phyloP scores from a whole-genome alignment of 1,140 invertebrate species.

The Macrobrachium rosenbergii region DNA sequence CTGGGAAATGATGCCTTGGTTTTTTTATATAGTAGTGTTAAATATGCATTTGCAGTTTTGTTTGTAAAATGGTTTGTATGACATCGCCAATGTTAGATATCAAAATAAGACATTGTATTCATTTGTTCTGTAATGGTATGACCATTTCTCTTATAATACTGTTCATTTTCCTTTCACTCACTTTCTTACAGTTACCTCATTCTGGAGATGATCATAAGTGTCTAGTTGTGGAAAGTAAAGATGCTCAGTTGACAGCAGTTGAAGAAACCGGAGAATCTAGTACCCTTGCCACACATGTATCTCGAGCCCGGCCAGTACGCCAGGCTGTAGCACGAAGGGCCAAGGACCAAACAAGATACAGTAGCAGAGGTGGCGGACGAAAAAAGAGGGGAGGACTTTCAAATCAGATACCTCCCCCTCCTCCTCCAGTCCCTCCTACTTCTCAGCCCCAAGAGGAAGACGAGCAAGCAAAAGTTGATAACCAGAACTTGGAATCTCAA shows the following conservation, averaged over 20 bases:
- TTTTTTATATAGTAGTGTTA: no score
- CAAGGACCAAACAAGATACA: constrained; percentile 16
- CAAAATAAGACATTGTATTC: no score
- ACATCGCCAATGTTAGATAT: no score
- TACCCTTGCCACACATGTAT: no score
- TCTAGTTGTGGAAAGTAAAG: not conserved
- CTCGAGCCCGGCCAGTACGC: constrained; percentile 16
- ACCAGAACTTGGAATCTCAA: not conserved
- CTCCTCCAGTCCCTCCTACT: no score
- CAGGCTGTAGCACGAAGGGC: constrained; percentile 27
- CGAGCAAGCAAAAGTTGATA: not conserved
- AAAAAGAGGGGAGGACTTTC: constrained; percentile 29
- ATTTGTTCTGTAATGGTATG: no score
- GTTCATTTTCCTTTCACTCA: no score
- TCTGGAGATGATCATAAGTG: constrained; percentile 40
- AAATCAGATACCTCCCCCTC: not conserved
- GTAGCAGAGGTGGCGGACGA: constrained; percentile 13
- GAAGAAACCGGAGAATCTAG: not conserved
- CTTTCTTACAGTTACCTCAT: constrained; percentile 11
- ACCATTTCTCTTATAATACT: no score
- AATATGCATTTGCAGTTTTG: no score
- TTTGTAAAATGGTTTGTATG: no score
- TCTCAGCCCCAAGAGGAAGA: not conserved
- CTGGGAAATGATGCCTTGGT: no score
- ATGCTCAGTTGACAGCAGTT: not conserved